Percentiles rank a stretch among this genome's conserved stretches.
These are phyloP conservation scores for Dinoponera quadriceps DNA, from an alignment of 1,140 invertebrate genomes.

Conservation along the genomic window DNA sequence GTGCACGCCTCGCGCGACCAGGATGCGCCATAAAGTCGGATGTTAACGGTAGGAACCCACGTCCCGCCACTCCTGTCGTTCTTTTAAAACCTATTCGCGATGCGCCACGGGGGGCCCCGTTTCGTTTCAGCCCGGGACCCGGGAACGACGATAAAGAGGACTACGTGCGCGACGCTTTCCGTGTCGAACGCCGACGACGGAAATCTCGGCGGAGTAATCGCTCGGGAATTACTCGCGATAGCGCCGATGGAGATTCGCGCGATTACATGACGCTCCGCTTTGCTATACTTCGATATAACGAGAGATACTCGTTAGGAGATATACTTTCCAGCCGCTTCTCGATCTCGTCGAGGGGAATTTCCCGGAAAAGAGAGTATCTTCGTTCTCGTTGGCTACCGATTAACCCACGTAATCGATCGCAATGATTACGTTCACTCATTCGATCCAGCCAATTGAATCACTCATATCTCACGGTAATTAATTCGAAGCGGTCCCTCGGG, in stretches of 20 bases:
- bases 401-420: background rate
- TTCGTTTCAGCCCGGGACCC: conserved; percentile 57
- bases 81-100: conserved; percentile 75
- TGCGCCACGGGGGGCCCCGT: conserved; percentile 70
- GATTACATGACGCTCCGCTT: background rate
- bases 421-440: background rate
- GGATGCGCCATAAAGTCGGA: conserved; percentile 74
- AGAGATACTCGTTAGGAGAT: background rate
- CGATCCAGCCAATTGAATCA: conserved; percentile 35
- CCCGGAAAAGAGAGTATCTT: background rate
- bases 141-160: conserved; percentile 68
- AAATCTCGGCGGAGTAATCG: conserved; percentile 42
- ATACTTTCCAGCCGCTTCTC: background rate
- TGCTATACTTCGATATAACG: background rate
- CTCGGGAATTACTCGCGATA: conserved; percentile 20
- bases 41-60: conserved; percentile 78
- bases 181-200: conserved; percentile 54
- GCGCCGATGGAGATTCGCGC: background rate
- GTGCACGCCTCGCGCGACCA: conserved; percentile 71
- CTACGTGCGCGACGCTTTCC: conserved; percentile 59
- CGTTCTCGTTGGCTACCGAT: background rate
- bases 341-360: too few relatives aligned
- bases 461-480: conserved; percentile 69
- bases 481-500: conserved; percentile 10
- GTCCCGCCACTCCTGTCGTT: conserved; percentile 65